Evolutionary conservation across 2,888 invertebrate species (phyloP), one percentile per base, ranked within the genome.

Genomic region (Apodemia zela): DNA sequence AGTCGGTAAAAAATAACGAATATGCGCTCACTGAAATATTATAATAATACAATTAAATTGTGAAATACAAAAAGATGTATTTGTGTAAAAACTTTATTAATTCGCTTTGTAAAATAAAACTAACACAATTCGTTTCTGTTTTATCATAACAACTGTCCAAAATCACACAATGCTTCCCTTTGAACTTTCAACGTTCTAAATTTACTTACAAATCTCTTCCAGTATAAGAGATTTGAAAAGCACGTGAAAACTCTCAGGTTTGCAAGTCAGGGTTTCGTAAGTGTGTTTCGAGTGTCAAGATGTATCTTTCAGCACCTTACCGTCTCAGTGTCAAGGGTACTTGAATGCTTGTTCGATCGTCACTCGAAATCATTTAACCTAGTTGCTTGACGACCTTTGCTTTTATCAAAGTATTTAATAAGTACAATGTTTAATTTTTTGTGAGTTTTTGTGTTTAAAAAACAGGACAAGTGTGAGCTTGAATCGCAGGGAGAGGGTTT

Each of bases 241-340:
- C 65, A 67, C 66, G 69, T 67, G 71, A 69, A 70, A 71, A 67
- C 71, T 60, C 71, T 71, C 68, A 68, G 68, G 71, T 69, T 68
- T 67, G 68, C 68, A 68, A 67, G 71, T 63, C 70, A 66, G 66
- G 69, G 67, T 66, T 70, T 70, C 63, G 63, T 67, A 67, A 71
- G 71, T 67, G 71, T 67, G 66, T 69, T 66, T 65, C 66, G 66
- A 65, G 65, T 66, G 62, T 63, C 66, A 25, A 63, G n/a, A 47
- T 45, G 45, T 25, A 42, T 47, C 38, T 45, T 66, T 66, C 68
- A 68, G 68, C 69, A 70, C 70, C 70, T 69, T 62, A 51, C 49
- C 67, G 63, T 64, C 62, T 64, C 60, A 57, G 59, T 59, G 63
- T 67, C 51, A 63, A 69, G 69, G 38, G 66, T 60, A 57, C 66